A percentile compares a stretch with the other conserved stretches of the same genome.
These are phyloP conservation scores for Tenrec ecaudatus DNA, from an alignment of 2,113 vertebrate genomes.

Conservation along the genomic window DNA sequence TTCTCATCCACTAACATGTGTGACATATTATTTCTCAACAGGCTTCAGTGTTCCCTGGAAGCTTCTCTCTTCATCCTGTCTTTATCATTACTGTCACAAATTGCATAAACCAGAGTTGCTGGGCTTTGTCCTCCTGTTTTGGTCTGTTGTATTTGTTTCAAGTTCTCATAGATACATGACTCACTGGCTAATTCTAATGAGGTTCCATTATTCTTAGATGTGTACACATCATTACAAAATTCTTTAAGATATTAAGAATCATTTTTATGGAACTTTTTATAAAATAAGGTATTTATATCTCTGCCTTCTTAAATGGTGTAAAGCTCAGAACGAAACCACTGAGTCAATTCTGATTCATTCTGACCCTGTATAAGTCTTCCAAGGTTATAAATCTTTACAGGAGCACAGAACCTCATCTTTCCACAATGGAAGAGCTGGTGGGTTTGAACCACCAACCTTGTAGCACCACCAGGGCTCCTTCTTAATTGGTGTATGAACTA, in stretches of 20 bases:
- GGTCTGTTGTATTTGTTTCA: background rate
- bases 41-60: background rate
- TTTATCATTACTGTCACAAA: background rate
- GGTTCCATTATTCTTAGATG: background rate
- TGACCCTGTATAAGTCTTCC: too few relatives aligned
- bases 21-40: background rate
- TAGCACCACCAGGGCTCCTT: too few relatives aligned
- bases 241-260: background rate
- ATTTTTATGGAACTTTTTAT: conserved; percentile 9
- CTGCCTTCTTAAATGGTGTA: background rate
- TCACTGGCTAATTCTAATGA: background rate
- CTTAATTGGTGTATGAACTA: background rate
- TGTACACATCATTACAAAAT: background rate
- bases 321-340: too few relatives aligned
- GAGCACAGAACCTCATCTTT: too few relatives aligned
- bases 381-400: too few relatives aligned
- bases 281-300: background rate
- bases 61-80: background rate
- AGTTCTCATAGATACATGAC: background rate
- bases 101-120: background rate
- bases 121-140: background rate
- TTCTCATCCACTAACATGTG: background rate
- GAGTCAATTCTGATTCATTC: too few relatives aligned
- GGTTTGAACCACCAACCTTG: too few relatives aligned
- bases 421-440: too few relatives aligned